Percentiles rank a stretch among this genome's conserved stretches.
These are phyloP conservation scores for Bhutanitis thaidina DNA, from an alignment of 2,888 invertebrate species.

Conservation along the genomic window DNA sequence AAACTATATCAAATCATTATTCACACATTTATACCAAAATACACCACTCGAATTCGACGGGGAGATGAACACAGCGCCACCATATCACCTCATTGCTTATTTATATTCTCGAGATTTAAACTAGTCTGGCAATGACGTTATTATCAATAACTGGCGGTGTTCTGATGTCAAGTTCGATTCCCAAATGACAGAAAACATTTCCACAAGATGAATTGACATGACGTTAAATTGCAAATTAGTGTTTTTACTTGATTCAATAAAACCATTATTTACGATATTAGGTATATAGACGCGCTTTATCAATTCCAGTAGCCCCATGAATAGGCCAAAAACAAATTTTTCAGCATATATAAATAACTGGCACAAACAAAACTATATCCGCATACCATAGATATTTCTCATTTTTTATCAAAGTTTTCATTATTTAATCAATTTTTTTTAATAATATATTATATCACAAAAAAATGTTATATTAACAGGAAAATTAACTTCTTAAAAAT, in stretches of 20 bases:
- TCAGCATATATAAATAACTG: conserved; percentile 6
- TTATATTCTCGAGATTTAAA: conserved; percentile 33
- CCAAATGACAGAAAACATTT: no score
- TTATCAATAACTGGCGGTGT: conserved; percentile 24
- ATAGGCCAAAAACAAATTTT: conserved; percentile 8
- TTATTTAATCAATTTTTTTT: neutral
- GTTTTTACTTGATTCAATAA: no score
- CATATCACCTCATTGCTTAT: conserved; percentile 30
- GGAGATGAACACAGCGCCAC: conserved; percentile 27
- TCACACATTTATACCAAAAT: conserved; percentile 24
- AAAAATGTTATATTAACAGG: no score
- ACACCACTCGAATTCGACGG: conserved; percentile 29
- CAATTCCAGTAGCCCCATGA: neutral
- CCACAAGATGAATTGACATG: no score
- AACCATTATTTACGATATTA: no score
- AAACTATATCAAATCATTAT: conserved; percentile 29
- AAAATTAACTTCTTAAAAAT: no score
- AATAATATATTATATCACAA: neutral
- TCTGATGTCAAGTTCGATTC: conserved; percentile 2
- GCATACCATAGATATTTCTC: conserved; percentile 5
- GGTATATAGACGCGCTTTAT: neutral
- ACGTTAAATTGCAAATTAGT: no score
- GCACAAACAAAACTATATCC: conserved; percentile 17
- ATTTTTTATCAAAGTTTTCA: neutral
- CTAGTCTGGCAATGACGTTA: conserved; percentile 32